These are phyloP conservation scores for Hemibagrus wyckioides DNA, from an alignment of 2,113 vertebrate species.

Conservation along the genomic window DNA sequence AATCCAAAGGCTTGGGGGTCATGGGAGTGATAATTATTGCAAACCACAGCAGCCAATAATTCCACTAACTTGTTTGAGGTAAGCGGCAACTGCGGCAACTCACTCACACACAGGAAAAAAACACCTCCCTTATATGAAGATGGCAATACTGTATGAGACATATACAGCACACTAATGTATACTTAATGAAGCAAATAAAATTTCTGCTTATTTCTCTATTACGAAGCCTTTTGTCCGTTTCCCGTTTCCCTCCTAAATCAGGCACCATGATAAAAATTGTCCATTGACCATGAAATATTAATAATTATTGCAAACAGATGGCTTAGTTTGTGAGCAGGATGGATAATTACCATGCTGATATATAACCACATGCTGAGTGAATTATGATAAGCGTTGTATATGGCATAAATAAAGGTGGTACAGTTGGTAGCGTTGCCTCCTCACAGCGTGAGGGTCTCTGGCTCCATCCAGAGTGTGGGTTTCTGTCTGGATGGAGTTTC, in stretches of 20 bases:
- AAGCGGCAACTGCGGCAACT: background rate
- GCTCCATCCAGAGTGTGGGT: background rate
- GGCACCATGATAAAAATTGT: background rate
- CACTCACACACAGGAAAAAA: background rate
- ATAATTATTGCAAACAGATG: background rate
- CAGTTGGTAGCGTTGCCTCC: background rate
- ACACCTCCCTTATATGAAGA: background rate
- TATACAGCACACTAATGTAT: background rate
- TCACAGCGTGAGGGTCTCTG: background rate
- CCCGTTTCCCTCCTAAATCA: background rate
- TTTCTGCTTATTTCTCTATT: background rate
- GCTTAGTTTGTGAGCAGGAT: background rate
- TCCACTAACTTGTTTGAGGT: background rate
- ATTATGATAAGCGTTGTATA: background rate
- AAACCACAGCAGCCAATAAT: background rate
- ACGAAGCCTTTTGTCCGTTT: background rate
- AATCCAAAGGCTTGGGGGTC: background rate
- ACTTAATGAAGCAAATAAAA: background rate
- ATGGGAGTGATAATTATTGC: background rate
- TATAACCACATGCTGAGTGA: background rate
- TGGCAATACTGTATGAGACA: background rate
- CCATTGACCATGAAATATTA: conserved; percentile 2
- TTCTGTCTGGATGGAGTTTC: background rate
- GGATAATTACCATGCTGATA: background rate
- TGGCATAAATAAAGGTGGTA: background rate